Base-by-base conservation (phyloP, 2,797 vertebrate genomes). In the Euthynnus affinis region DNA sequence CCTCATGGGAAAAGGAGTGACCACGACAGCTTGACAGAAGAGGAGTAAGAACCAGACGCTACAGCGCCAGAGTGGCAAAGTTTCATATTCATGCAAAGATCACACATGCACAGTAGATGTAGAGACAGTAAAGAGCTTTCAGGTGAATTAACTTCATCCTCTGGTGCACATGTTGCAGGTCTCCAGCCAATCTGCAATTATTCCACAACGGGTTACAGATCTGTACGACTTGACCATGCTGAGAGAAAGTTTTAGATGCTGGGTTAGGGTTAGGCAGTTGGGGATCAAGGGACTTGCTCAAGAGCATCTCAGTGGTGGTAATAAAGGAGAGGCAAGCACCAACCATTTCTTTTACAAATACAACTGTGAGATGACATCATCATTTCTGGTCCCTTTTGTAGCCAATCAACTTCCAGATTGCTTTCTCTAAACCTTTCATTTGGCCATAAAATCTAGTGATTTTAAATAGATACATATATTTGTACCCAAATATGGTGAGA, bases 61-160 rank as follows among this genome's bases (percentile, higher is more conserved):
- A 53, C 76, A 67, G 61, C 2, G 13, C 53, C 79, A 13, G 55
- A 87, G 82, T 77, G 90, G 82, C 15, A 20, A 15, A n/a, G 53
- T 85, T 85, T 80, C 78, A 86, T 89, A 87, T 91, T 91, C 74
- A 91, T 87, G 78, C 14, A 18, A 17, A 70, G 74, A 87, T 83
- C 81, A 79, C 48, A 85, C 58, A 20, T n/a, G 55, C 3, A 72
- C 14, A 40, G 55, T 17, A 34, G 71, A 55, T 46, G 27, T 0
- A 0, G 37, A 67, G n/a, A 76, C 27, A 74, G 71, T 13, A 6
- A 12, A 46, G 9, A 3, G 13, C n/a, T 74, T 49, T 72, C 53
- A 23, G 64, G 56, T 53, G 40, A 20, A 12, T 72, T 22, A 69
- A 80, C 66, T 15, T 57, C 17, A 0, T 53, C 20, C 22, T 71